These are phyloP conservation scores for Blomia tropicalis DNA, from an alignment of 2,888 invertebrate genomes.

Conservation along the genomic window DNA sequence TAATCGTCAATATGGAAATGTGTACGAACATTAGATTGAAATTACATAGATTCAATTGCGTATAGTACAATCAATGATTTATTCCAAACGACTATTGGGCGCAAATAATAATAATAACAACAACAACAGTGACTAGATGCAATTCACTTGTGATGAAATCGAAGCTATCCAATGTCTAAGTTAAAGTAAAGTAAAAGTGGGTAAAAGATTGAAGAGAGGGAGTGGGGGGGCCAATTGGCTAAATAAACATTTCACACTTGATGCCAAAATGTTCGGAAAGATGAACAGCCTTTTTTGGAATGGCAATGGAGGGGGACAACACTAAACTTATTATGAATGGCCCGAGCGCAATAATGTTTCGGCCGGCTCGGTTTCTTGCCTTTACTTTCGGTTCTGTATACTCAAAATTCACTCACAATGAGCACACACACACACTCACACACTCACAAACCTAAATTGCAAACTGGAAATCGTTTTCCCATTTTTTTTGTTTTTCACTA, in stretches of 20 bases:
- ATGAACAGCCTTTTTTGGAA: too few species aligned
- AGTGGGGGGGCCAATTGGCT: background rate
- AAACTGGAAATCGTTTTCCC: too few species aligned
- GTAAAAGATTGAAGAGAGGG: background rate
- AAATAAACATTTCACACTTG: conserved; percentile 15
- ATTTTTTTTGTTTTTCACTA: too few species aligned
- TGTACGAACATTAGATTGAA: too few species aligned
- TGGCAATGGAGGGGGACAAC: background rate
- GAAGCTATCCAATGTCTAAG: background rate
- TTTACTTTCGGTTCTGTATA: too few species aligned
- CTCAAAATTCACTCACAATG: too few species aligned
- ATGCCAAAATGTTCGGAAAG: too few species aligned
- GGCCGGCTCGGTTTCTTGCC: too few species aligned
- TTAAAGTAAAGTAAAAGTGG: background rate
- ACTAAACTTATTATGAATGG: conserved; percentile 10
- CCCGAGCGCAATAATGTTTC: conserved; percentile 2
- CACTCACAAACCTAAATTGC: too few species aligned
- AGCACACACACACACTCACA: too few species aligned
- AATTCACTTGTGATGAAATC: background rate
- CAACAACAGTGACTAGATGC: too few species aligned
- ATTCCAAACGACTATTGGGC: too few species aligned
- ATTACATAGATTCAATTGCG: background rate
- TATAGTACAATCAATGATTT: background rate
- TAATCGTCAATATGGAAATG: background rate
- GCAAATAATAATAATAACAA: background rate